These are phyloP conservation scores for Sesia apiformis DNA, from an alignment of 2,888 invertebrate genomes.

Conservation along the genomic window DNA sequence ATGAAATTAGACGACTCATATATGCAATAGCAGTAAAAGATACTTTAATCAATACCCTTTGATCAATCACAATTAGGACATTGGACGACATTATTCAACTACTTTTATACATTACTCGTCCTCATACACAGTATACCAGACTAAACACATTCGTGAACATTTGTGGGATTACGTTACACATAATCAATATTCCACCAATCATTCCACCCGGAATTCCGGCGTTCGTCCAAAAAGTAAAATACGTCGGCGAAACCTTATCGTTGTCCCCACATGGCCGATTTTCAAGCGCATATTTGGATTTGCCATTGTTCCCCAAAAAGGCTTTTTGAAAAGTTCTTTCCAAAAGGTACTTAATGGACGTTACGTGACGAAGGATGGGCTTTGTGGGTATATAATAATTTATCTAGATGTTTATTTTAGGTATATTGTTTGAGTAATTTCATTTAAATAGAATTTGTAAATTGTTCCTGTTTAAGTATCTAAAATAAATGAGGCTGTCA, in stretches of 20 bases:
- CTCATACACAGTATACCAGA: no score
- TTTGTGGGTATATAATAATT: neutral
- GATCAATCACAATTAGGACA: no score
- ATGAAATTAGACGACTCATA: no score
- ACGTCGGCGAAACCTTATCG: neutral
- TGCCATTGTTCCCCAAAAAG: neutral
- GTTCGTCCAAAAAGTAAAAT: neutral
- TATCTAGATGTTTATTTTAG: no score
- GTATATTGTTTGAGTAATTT: no score
- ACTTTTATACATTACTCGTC: no score
- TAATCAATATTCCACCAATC: slow-evolving; percentile 33
- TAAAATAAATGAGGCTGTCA: no score
- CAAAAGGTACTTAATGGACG: neutral
- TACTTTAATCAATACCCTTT: no score
- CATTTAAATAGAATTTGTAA: no score
- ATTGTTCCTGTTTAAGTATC: no score
- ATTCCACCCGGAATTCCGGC: slow-evolving; percentile 15
- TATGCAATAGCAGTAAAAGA: no score
- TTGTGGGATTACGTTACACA: slow-evolving; percentile 1
- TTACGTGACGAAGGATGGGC: neutral
- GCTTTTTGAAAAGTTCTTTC: neutral
- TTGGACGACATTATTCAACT: no score
- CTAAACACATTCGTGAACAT: neutral
- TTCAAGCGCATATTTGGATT: neutral
- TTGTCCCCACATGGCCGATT: neutral